Percentiles rank a stretch among this genome's conserved stretches.
Conservation (phyloP, 2,888 invertebrate genomes). For the Troides oblongomaculatus region DNA sequence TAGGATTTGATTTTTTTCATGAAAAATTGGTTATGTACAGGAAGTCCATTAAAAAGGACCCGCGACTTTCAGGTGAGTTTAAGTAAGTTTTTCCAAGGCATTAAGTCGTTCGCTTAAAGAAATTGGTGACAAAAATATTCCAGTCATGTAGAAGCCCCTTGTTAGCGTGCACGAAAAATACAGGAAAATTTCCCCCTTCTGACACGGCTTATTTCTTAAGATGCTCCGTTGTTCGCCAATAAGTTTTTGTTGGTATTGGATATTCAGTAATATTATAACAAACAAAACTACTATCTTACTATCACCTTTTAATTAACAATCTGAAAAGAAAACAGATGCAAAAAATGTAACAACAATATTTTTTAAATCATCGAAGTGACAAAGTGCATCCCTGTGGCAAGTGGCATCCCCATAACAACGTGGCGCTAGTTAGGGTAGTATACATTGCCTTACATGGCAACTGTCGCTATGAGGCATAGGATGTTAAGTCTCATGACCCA, state of each 20-base stretch:
- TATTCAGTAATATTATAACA: neutral
- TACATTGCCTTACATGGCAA: too few relatives aligned
- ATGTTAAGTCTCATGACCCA: neutral
- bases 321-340: neutral
- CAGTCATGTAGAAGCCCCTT: constrained; percentile 72
- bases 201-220: constrained; percentile 61
- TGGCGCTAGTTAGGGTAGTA: too few relatives aligned
- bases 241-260: constrained; percentile 47
- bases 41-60: constrained; percentile 42
- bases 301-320: too few relatives aligned
- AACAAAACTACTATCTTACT: neutral
- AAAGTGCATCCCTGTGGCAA: too few relatives aligned
- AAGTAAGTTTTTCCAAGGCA: constrained; percentile 65
- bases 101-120: constrained; percentile 70
- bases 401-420: too few relatives aligned
- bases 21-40: constrained; percentile 40
- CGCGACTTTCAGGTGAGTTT: constrained; percentile 63
- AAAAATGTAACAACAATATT: too few relatives aligned
- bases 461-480: too few relatives aligned
- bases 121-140: constrained; percentile 77
- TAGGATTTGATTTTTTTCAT: neutral
- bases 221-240: constrained; percentile 50
- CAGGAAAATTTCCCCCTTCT: constrained; percentile 59
- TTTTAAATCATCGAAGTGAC: too few relatives aligned
- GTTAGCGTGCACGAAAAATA: constrained; percentile 69